A percentile compares a stretch with the other conserved stretches of the same genome.
These are phyloP conservation scores for Ptychobarbus kaznakovi DNA, from an alignment of 2,797 vertebrate species.

Conservation along the genomic window DNA sequence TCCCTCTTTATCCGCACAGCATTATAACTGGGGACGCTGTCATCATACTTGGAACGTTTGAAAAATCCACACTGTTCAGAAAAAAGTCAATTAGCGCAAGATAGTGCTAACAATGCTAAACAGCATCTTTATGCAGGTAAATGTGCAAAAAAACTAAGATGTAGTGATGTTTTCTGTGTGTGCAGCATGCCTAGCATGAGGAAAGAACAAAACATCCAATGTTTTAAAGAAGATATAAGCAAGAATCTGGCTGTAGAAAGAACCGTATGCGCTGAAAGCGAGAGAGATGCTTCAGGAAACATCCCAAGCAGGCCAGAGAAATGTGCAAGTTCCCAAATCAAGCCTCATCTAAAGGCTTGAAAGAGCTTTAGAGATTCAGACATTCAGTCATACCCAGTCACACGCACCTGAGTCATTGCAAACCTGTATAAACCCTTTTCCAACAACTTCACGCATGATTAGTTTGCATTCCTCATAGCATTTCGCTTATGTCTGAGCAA, in stretches of 20 bases:
- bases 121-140: not conserved
- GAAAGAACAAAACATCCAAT: not conserved
- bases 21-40: conserved; percentile 90
- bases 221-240: conserved; percentile 15
- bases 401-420: not conserved
- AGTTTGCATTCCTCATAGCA: conserved; percentile 40
- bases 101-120: conserved; percentile 15
- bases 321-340: conserved; percentile 27
- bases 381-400: conserved; percentile 9
- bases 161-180: not conserved
- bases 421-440: conserved; percentile 47
- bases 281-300: conserved; percentile 10
- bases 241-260: conserved; percentile 22
- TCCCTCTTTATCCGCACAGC: conserved; percentile 92
- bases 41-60: conserved; percentile 90
- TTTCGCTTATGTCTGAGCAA: conserved; percentile 29
- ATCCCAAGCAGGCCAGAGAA: conserved; percentile 39
- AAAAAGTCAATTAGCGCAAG: not conserved
- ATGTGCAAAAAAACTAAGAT: not conserved
- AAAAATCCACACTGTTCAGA: conserved; percentile 91
- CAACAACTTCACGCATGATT: conserved; percentile 47
- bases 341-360: conserved; percentile 29
- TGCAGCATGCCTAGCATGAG: conserved; percentile 32
- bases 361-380: conserved; percentile 6
- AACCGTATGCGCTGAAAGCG: conserved; percentile 23